Evolutionary conservation across 2,113 vertebrate species (phyloP), one percentile per base, ranked within the genome.

Genomic region (Rhinichthys klamathensis): DNA sequence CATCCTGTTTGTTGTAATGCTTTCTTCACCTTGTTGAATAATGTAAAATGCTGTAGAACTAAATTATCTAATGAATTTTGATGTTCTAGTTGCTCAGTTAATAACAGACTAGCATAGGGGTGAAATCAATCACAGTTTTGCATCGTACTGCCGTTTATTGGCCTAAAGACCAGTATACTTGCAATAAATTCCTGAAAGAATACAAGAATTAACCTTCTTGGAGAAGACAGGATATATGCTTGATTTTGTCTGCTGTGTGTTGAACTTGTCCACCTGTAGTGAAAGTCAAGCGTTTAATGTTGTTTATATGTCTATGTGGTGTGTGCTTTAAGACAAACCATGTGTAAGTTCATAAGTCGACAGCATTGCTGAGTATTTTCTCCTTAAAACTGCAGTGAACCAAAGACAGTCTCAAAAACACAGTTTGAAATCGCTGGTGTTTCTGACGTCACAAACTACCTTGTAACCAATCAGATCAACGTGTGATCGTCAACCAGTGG

Each of bases 41-140:
- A 41, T 35, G 11, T 70, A 41, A 23, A 41, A 70, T 23, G 38
- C 10, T 38, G 23, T 70, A 23, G 67, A 38, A 70, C 3, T 6
- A 41, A 38, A 41, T n/a, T 12, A 72, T n/a, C 10, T n/a, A 70
- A 70, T 70, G 18, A 41, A 23, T 70, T 41, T 38, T 23, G 23
- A 70, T 41, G 67, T n/a, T 70, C 35, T 41, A 41, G 21, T 72
- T 41, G 67, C 35, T 70, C 67, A 41, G 67, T 70, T 70, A 70
- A 35, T 41, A 70, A 70, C 67, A 72, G 8, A 21, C 69, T 41
- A 35, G 21, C 35, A 41, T 10, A 54, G 16, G 51, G 5, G 16
- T 54, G 51, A 54, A 70, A 70, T 58, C 56, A 58, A 58, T 35
- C 30, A 21, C 16, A 38, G 65, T 38, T 70, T 38, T 9, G 32